Evolutionary conservation across 2,113 vertebrate species (phyloP).

Genomic region (Okapia johnstoni): DNA sequence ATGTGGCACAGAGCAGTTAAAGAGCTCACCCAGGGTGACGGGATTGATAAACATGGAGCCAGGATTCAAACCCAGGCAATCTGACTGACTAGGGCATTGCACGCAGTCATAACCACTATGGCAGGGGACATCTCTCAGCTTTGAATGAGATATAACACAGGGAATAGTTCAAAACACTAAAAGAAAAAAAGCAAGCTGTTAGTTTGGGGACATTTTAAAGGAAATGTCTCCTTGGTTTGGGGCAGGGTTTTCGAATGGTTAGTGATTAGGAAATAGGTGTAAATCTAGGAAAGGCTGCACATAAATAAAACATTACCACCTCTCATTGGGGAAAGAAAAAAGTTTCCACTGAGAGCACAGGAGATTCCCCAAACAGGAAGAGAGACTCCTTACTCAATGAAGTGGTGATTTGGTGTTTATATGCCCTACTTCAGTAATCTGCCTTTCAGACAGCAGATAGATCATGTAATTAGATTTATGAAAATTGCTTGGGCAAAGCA

Average conservation of each 20-base stretch:
- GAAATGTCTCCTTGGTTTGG: background rate
- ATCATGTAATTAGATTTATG: background rate
- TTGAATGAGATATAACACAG: background rate
- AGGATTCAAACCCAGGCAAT: background rate
- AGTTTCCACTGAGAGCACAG: background rate
- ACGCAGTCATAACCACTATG: accelerated
- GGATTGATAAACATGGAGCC: background rate
- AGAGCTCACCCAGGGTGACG: background rate
- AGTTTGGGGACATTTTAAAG: conserved; percentile 27
- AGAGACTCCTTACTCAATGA: background rate
- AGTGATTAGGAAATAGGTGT: background rate
- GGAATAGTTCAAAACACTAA: background rate
- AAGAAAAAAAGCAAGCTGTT: background rate
- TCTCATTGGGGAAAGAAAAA: background rate
- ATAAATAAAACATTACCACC: conserved; percentile 52
- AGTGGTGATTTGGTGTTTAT: background rate
- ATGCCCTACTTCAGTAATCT: background rate
- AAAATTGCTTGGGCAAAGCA: background rate
- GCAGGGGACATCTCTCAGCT: background rate
- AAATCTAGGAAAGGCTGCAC: conserved; percentile 1
- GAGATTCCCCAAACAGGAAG: conserved; percentile 13
- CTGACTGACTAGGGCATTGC: background rate
- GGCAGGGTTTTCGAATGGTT: background rate
- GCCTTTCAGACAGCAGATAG: background rate
- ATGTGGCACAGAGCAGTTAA: background rate